These are phyloP conservation scores for Schlechtendalia chinensis DNA, from an alignment of 1,140 invertebrate species.

Conservation along the genomic window DNA sequence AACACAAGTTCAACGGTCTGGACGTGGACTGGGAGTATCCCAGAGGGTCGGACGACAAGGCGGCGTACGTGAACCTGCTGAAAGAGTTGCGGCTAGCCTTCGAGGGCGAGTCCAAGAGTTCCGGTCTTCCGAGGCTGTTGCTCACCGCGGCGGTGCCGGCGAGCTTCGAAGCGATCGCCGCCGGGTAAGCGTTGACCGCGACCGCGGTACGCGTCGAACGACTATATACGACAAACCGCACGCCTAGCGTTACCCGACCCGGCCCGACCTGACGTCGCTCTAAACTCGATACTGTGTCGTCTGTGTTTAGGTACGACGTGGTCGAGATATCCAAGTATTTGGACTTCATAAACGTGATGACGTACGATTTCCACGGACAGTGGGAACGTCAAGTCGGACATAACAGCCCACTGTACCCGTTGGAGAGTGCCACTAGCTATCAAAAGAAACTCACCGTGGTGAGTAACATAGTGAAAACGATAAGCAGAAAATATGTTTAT, in stretches of 20 bases:
- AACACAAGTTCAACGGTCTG: conserved; percentile 91
- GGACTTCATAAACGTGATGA: conserved; percentile 93
- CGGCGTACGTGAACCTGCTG: conserved; percentile 76
- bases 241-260: too few relatives aligned
- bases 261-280: too few relatives aligned
- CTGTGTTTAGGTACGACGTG: conserved; percentile 72
- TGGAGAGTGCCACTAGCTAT: conserved; percentile 84
- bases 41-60: conserved; percentile 78
- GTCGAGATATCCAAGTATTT: conserved; percentile 90
- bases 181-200: conserved; percentile 62
- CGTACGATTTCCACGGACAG: conserved; percentile 91
- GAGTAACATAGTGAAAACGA: conserved; percentile 56
- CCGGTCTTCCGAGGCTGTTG: conserved; percentile 75
- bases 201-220: too few relatives aligned
- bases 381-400: conserved; percentile 91
- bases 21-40: conserved; percentile 98
- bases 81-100: conserved; percentile 84
- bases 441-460: conserved; percentile 88
- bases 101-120: conserved; percentile 77
- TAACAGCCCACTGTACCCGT: conserved; percentile 83
- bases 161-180: conserved; percentile 87
- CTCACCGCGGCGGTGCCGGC: conserved; percentile 88
- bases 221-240: too few relatives aligned
- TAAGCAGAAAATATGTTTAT: too few relatives aligned
- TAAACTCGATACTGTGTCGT: too few relatives aligned